These are phyloP conservation scores for Saccostrea cuccullata DNA, from an alignment of 1,140 invertebrate genomes.

Conservation along the genomic window DNA sequence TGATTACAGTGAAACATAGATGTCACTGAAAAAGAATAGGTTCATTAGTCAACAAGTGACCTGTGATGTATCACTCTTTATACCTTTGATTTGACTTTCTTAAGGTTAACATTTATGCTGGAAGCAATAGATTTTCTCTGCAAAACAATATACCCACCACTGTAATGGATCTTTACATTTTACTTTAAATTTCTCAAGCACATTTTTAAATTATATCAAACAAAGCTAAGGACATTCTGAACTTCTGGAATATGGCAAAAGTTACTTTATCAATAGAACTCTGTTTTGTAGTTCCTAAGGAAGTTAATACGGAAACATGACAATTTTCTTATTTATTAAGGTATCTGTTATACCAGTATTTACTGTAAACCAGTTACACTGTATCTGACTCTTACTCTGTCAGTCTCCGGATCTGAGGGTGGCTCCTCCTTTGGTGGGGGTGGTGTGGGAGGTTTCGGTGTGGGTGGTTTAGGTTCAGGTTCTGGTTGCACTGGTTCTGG, in stretches of 20 bases:
- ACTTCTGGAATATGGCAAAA: too few species aligned
- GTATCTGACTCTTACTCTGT: slow-evolving; percentile 44
- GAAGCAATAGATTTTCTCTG: slow-evolving; percentile 50
- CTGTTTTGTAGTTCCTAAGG: too few species aligned
- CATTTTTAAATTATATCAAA: too few species aligned
- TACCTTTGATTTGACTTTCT: slow-evolving; percentile 50
- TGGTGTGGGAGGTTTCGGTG: slow-evolving; percentile 51
- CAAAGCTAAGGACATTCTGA: too few species aligned
- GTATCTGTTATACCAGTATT: neutral
- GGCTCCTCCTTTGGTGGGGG: slow-evolving; percentile 48
- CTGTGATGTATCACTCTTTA: slow-evolving; percentile 1
- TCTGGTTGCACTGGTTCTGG: slow-evolving; percentile 46
- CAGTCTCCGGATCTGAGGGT: slow-evolving; percentile 47
- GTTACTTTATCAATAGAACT: too few species aligned
- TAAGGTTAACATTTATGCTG: slow-evolving; percentile 45
- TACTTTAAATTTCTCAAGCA: neutral
- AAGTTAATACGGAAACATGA: too few species aligned
- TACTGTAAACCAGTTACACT: neutral
- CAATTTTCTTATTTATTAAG: too few species aligned
- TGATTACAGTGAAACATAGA: neutral
- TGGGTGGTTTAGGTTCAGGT: slow-evolving; percentile 50
- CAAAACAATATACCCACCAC: slow-evolving; percentile 27
- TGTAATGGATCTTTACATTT: neutral
- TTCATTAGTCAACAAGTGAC: neutral
- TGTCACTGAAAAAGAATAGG: neutral